These are phyloP conservation scores for Pantherophis vulpinus DNA, from an alignment of 2,797 vertebrate genomes.

Conservation along the genomic window DNA sequence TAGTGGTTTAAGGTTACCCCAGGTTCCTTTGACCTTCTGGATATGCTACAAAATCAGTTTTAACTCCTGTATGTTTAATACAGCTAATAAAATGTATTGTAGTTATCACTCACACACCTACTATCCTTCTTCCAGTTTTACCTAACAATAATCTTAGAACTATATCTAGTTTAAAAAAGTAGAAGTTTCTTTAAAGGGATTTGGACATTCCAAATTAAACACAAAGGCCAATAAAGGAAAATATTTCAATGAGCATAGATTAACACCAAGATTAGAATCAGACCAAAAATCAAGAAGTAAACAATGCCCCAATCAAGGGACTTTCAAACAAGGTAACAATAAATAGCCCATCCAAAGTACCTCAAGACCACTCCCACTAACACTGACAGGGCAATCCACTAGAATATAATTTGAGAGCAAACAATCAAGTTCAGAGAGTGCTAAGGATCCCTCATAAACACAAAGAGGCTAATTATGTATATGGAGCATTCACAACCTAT, in stretches of 20 bases:
- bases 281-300: no score
- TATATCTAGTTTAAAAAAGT: not conserved
- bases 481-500: no score
- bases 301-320: no score
- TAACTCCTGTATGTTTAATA: not conserved
- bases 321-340: no score
- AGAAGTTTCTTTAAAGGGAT: not conserved
- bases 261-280: no score
- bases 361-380: no score
- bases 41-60: not conserved
- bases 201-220: not conserved
- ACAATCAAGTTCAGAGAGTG: no score
- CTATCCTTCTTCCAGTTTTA: not conserved
- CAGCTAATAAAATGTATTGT: not conserved
- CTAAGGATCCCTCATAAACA: no score
- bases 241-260: not conserved
- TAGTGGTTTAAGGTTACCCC: not conserved
- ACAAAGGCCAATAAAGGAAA: not conserved
- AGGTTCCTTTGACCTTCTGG: not conserved
- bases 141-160: not conserved
- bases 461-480: no score
- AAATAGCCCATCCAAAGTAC: no score
- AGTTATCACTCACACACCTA: not conserved
- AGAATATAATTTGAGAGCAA: no score
- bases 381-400: no score